These are phyloP conservation scores for Drosophila austrosaltans DNA, from an alignment of 2,888 invertebrate genomes.

Conservation along the genomic window DNA sequence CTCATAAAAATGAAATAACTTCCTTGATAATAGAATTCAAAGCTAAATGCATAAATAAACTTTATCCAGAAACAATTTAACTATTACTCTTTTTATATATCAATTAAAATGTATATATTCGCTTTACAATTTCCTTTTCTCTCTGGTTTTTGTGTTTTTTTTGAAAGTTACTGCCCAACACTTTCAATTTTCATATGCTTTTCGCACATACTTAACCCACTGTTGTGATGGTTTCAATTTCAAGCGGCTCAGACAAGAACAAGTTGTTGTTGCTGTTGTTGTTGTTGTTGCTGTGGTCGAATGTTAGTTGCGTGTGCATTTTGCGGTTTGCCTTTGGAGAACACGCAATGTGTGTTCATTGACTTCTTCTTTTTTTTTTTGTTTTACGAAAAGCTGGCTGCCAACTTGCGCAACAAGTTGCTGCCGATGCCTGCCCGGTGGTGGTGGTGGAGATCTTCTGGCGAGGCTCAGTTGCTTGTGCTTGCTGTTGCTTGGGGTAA, in stretches of 20 bases:
- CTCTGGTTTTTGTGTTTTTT: not conserved
- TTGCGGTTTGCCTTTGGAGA: constrained; percentile 59
- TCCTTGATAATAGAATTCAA: too few species aligned
- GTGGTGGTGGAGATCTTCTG: constrained; percentile 26
- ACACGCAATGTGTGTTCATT: constrained; percentile 78
- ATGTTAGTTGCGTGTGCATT: constrained; percentile 55
- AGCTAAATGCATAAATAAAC: too few species aligned
- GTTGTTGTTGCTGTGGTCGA: constrained; percentile 22
- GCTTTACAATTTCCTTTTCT: not conserved
- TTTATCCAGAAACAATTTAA: too few species aligned
- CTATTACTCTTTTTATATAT: too few species aligned
- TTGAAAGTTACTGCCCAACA: not conserved
- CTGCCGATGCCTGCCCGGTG: constrained; percentile 29
- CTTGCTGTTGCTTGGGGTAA: constrained; percentile 50
- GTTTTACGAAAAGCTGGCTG: constrained; percentile 10
- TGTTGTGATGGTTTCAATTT: constrained; percentile 74
- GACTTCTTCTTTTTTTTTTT: constrained; percentile 57
- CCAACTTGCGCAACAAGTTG: constrained; percentile 44
- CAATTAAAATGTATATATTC: not conserved
- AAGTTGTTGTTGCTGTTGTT: constrained; percentile 54
- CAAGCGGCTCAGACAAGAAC: constrained; percentile 63
- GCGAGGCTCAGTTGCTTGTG: constrained; percentile 1
- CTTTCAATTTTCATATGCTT: constrained; percentile 9
- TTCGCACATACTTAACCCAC: constrained; percentile 27
- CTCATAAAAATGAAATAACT: too few species aligned